Evolutionary conservation across 2,113 vertebrate genomes (phyloP), one percentile per base, ranked within the genome.

Genomic region (Embiotoca jacksoni): DNA sequence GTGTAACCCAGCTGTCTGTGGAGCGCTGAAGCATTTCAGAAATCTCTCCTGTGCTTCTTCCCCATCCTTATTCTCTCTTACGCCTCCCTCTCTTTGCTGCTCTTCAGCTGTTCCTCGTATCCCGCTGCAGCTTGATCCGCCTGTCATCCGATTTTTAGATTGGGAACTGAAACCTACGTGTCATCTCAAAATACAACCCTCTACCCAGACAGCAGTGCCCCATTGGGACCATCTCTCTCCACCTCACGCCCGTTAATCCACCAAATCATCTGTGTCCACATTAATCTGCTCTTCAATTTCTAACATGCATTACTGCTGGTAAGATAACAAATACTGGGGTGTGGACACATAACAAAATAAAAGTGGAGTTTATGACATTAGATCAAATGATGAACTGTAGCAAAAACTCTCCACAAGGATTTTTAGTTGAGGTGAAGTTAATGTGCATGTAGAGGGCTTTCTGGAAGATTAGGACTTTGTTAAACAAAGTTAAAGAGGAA

Each of bases 1-100:
- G 23, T 30, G 68, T n/a, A 69, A 72, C 55, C 62, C 58, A 79
- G 74, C 77, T 86, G 85, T 91, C 90, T 89, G 65, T 64, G 62
- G 57, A 82, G 68, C 65, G 23, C 62, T 80, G 73, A 80, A 82
- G 88, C 82, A 52, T 82, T 85, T 89, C 63, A 0, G 59, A 85
- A 61, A 66, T 81, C 46, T 71, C 67, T 78, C 76, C 68, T 39
- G 54, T 59, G 35, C 52, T 30, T 67, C 67, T n/a, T 66, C 8
- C 14, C 46, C 71, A 10, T 50, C 36, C 41, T 9, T n/a, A 14
- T 11, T 56, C 73, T 76, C 49, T 31, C 30, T 66, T 32, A 7
- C 49, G 46, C 37, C 46, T 52, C 55, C 58, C 62, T 44, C 49
- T 11, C 53, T 73, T 10, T 7, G 7, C 49, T 9, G 15, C 59